A percentile compares a stretch with the other conserved stretches of the same genome.
Evolutionary conservation across 1,140 invertebrate species (phyloP).

Genomic region (Aricia agestis): DNA sequence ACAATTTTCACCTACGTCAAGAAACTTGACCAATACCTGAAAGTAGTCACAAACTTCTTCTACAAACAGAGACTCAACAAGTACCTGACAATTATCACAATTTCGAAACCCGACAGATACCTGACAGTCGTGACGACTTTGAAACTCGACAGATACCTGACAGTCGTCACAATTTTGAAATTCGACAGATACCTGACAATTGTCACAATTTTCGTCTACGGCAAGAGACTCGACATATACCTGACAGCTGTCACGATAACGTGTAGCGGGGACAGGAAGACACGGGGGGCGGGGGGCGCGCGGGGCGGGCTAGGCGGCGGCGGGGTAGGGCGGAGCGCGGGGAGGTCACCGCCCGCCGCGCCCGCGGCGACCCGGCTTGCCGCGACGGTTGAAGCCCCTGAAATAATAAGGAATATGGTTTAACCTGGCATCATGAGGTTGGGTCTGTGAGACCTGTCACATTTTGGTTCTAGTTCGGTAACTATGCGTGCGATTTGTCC

Average conservation of each 20-base stretch:
- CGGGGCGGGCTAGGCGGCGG: conserved; percentile 28
- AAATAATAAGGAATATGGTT: neutral
- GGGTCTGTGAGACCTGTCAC: too few species aligned
- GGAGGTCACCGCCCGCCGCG: conserved; percentile 58
- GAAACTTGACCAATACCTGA: too few species aligned
- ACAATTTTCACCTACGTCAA: too few species aligned
- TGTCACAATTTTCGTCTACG: neutral
- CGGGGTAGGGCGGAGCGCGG: conserved; percentile 27
- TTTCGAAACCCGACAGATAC: too few species aligned
- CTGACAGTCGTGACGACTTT: too few species aligned
- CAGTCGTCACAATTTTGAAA: neutral
- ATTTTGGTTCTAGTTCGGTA: too few species aligned
- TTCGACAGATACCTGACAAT: neutral
- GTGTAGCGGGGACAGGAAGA: neutral
- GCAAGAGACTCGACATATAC: neutral
- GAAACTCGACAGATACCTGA: neutral
- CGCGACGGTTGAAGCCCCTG: conserved; percentile 69
- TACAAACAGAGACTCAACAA: too few species aligned
- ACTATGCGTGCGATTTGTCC: too few species aligned
- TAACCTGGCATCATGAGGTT: too few species aligned
- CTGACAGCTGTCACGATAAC: neutral
- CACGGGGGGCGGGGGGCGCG: conserved; percentile 12
- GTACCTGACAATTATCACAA: too few species aligned
- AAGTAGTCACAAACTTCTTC: too few species aligned
- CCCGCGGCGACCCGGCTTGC: conserved; percentile 55